Percentiles rank a stretch among this genome's conserved stretches.
These are phyloP conservation scores for Melanostigma gelatinosum DNA, from an alignment of 2,113 vertebrate genomes.

Conservation along the genomic window DNA sequence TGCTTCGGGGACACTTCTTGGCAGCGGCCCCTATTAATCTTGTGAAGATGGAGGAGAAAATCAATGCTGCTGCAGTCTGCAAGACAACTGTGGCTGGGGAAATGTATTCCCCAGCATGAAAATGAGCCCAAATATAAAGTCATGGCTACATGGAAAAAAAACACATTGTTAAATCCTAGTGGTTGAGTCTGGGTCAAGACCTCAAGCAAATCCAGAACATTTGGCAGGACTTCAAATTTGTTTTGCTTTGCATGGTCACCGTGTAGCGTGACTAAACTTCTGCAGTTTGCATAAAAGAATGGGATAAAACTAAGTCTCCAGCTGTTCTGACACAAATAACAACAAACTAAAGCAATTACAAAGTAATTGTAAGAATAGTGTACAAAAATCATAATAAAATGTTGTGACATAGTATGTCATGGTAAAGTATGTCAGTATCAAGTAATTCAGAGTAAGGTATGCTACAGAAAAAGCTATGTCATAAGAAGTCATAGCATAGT, in stretches of 20 bases:
- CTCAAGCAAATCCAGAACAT: background rate
- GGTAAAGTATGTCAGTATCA: too few relatives aligned
- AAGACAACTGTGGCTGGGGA: background rate
- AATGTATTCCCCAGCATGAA: slow-evolving; percentile 3
- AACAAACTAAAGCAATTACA: background rate
- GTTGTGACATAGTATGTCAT: too few relatives aligned
- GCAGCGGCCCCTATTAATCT: background rate
- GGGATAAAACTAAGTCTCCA: background rate
- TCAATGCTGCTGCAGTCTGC: background rate
- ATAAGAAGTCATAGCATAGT: too few relatives aligned
- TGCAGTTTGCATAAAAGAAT: background rate
- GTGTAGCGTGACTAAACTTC: background rate
- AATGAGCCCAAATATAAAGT: background rate
- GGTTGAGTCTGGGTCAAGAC: background rate
- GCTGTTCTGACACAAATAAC: background rate
- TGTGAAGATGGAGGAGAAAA: background rate
- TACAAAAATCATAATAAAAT: too few relatives aligned
- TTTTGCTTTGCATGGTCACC: background rate
- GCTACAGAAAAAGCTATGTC: too few relatives aligned
- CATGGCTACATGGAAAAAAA: background rate
- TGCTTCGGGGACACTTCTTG: slow-evolving; percentile 7
- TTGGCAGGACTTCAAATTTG: background rate
- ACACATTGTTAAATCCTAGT: background rate
- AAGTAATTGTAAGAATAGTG: too few relatives aligned
- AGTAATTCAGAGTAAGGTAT: too few relatives aligned